These are phyloP conservation scores for Ptilonorhynchus violaceus DNA, from an alignment of 2,113 vertebrate species.

Conservation along the genomic window DNA sequence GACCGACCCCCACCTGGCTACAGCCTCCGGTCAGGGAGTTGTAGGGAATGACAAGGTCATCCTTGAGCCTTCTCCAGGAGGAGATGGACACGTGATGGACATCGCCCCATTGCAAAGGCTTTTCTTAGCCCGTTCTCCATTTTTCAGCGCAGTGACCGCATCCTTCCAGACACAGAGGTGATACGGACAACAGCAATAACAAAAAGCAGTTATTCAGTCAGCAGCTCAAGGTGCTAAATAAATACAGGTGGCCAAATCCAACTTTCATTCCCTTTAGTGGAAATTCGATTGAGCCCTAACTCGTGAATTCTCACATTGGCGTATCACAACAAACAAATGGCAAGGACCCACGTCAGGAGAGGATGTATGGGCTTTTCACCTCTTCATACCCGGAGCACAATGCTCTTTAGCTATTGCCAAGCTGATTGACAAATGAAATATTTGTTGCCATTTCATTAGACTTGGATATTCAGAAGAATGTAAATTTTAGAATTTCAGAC, in stretches of 20 bases:
- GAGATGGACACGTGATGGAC: neutral
- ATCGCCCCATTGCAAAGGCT: neutral
- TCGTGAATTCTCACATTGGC: neutral
- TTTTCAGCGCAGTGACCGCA: neutral
- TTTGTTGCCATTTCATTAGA: neutral
- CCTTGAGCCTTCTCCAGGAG: neutral
- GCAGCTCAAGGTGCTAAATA: neutral
- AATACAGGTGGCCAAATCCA: neutral
- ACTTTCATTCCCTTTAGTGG: neutral
- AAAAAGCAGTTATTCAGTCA: neutral
- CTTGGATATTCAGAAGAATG: neutral
- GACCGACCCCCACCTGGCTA: rapidly evolving
- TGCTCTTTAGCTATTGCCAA: neutral
- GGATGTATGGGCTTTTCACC: rapidly evolving
- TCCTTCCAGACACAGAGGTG: neutral
- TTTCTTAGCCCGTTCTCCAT: neutral
- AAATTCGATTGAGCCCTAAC: neutral
- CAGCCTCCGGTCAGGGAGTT: neutral
- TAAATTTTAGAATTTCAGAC: neutral
- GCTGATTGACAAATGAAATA: neutral
- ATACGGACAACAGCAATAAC: neutral
- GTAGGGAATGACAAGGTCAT: neutral
- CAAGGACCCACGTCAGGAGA: neutral
- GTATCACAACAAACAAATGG: neutral
- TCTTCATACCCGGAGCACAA: neutral